Conservation (phyloP, 2,113 vertebrate species). For the Pan troglodytes region DNA sequence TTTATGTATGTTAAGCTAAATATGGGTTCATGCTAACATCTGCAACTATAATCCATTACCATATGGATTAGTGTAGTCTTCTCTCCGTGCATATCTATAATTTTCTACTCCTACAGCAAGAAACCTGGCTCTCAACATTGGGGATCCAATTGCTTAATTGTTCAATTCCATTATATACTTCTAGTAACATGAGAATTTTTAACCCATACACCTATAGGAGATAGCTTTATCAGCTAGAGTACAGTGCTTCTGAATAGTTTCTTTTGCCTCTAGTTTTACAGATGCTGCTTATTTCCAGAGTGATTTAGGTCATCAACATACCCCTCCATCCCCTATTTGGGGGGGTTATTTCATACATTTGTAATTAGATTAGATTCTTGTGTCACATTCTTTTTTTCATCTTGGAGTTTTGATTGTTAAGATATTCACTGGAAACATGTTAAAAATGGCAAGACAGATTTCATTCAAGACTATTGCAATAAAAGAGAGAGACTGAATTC, state of each 20-base stretch:
- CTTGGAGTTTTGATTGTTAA: neutral
- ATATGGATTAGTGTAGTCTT: neutral
- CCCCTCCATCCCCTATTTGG: neutral
- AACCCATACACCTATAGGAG: neutral
- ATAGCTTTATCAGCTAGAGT: neutral
- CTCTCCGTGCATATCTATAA: neutral
- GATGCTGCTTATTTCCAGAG: neutral
- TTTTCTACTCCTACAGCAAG: neutral
- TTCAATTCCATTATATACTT: neutral
- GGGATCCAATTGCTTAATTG: neutral
- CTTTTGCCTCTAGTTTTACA: neutral
- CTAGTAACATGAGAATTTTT: neutral
- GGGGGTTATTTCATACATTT: neutral
- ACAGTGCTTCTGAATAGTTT: neutral
- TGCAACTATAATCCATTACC: neutral
- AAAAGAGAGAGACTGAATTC: neutral
- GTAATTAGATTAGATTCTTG: neutral
- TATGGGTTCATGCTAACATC: neutral
- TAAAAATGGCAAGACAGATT: neutral
- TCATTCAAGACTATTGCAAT: neutral
- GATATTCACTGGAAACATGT: neutral
- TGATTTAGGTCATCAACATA: neutral
- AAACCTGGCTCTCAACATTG: neutral
- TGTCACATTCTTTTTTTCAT: neutral
- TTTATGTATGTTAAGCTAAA: neutral